These are phyloP conservation scores for Sparus aurata DNA, from an alignment of 2,797 vertebrate genomes.

Conservation along the genomic window DNA sequence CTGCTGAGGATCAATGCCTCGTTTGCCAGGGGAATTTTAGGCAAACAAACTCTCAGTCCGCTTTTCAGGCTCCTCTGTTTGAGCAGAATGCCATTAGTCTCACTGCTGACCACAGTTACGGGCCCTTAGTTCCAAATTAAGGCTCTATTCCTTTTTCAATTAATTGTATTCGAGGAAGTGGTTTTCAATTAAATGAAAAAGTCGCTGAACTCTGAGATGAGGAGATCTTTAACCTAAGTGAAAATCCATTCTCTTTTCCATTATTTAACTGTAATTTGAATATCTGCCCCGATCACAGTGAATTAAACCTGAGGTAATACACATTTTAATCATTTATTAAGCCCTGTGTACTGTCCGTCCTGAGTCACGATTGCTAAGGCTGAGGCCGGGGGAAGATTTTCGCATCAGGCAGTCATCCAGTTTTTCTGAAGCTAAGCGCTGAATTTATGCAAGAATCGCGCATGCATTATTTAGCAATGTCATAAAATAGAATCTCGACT, in stretches of 20 bases:
- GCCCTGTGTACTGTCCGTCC: conserved; percentile 39
- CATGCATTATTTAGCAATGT: conserved; percentile 38
- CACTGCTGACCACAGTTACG: conserved; percentile 81
- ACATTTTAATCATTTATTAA: conserved; percentile 60
- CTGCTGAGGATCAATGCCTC: conserved; percentile 72
- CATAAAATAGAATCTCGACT: conserved; percentile 19
- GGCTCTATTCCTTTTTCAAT: conserved; percentile 80
- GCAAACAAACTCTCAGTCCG: conserved; percentile 70
- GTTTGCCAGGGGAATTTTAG: conserved; percentile 68
- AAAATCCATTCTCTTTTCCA: conserved; percentile 74
- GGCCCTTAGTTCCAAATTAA: conserved; percentile 83
- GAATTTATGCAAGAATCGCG: conserved; percentile 9
- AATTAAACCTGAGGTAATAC: conserved; percentile 59
- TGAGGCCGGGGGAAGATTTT: conserved; percentile 2
- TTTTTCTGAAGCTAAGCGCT: conserved; percentile 20
- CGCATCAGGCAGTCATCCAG: conserved; percentile 22
- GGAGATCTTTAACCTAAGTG: conserved; percentile 77
- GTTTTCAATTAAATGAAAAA: conserved; percentile 81
- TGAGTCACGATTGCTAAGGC: conserved; percentile 14
- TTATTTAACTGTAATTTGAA: conserved; percentile 76
- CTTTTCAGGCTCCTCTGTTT: conserved; percentile 63
- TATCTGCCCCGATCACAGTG: conserved; percentile 55
- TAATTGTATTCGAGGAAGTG: conserved; percentile 81
- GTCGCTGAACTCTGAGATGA: conserved; percentile 77
- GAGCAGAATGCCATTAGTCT: conserved; percentile 80